phyloP scores from a whole-genome alignment of 2,797 vertebrate genomes.

The Tiaroga cobitis region DNA sequence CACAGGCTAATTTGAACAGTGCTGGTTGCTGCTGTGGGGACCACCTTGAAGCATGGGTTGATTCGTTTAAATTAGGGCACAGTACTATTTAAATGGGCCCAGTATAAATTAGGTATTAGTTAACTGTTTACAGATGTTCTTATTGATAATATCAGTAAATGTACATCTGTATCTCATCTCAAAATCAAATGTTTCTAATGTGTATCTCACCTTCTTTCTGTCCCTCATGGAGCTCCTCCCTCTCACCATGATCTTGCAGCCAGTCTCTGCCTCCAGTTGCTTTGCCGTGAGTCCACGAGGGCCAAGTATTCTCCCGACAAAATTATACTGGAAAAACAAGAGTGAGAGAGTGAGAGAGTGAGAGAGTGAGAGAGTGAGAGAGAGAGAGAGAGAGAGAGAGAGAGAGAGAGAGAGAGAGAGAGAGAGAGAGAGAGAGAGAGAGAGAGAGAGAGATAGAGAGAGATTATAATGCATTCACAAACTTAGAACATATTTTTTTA shows the following conservation, averaged over 20 bases:
- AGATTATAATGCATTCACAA: slow-evolving; percentile 13
- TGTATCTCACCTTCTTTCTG: slow-evolving; percentile 82
- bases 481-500: slow-evolving; percentile 40
- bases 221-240: slow-evolving; percentile 87
- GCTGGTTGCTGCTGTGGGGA: background rate
- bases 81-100: background rate
- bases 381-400: slow-evolving; percentile 33
- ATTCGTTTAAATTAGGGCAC: background rate
- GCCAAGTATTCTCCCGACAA: slow-evolving; percentile 85
- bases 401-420: slow-evolving; percentile 32
- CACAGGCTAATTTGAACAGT: background rate
- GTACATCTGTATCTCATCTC: background rate
- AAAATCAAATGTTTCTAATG: background rate
- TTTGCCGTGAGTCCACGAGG: slow-evolving; percentile 85
- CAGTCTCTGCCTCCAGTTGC: slow-evolving; percentile 85
- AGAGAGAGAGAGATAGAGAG: slow-evolving; percentile 54
- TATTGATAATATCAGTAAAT: background rate
- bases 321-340: slow-evolving; percentile 80
- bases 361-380: slow-evolving; percentile 31
- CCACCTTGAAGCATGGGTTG: background rate
- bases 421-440: slow-evolving; percentile 33
- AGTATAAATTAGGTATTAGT: background rate
- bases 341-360: slow-evolving; percentile 52
- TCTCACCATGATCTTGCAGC: slow-evolving; percentile 88
- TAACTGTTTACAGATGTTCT: background rate